Evolutionary conservation across 1,140 invertebrate species (phyloP), one percentile per base, ranked within the genome.

Genomic region (Lanistes nyassanus): DNA sequence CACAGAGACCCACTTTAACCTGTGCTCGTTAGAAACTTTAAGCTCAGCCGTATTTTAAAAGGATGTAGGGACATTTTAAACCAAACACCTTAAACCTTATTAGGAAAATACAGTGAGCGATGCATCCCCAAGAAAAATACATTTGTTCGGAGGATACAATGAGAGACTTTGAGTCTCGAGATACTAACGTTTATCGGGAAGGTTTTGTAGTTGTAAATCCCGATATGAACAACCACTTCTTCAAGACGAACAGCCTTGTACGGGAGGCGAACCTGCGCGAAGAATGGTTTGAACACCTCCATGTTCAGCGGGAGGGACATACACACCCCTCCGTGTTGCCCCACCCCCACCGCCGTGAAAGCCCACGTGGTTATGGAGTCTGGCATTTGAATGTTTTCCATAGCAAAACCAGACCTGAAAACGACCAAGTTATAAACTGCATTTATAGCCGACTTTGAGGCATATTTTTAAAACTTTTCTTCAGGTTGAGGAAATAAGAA

Each of bases 281-380:
- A 89, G 71, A 90, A 81, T 13, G 80, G 75, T 71, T 88, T 85
- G 56, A 82, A 82, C 19, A 81, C 81, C 0, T 69, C 67, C 21
- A 89, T 65, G n/a, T 82, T 73, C 13, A 83, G 51, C 6, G 88
- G 84, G 13, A 82, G 69, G 0, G 84, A 80, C 9, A 89, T 78
- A 79, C 89, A 90, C 34, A 90, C 77, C 6, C 88, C 88, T 23
- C 81, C 37, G 2, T 71, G 53, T 7, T 75, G 36, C 2, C 85
- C 87, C 3, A 90, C 51, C 4, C 86, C 82, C 3, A 90, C 69
- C 6, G 82, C 87, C 69, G 85, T 79, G 21, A 90, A 77, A 1
- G 80, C 66, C 87, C 89, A 89, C 13, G 86, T 88, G 16, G 89
- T 90, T 7, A 90, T 88, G 3, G 87, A 86, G 69, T 90, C 88